Percentiles rank a stretch among this genome's conserved stretches.
These are phyloP conservation scores for Cloeon dipterum DNA, from an alignment of 2,888 invertebrate species.

Conservation along the genomic window DNA sequence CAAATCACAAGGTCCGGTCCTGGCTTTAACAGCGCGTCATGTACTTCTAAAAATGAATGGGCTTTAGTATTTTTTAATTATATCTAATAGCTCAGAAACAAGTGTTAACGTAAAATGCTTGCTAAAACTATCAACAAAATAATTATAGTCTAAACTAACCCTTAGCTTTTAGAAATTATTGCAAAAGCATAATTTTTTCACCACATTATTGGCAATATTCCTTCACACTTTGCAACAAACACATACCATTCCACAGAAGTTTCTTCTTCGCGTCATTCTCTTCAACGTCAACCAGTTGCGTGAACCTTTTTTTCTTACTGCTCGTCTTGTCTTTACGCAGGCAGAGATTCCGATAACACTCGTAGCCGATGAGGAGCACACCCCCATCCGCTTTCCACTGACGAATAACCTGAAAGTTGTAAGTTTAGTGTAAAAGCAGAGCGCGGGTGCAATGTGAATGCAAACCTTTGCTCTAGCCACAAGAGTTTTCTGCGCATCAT, in stretches of 20 bases:
- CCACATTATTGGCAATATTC: no score
- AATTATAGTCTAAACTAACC: slow-evolving; percentile 2
- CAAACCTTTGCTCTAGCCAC: slow-evolving; percentile 62
- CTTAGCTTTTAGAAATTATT: no score
- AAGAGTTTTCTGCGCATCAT: slow-evolving; percentile 84
- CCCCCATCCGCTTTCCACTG: slow-evolving; percentile 79
- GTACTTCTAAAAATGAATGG: slow-evolving; percentile 36
- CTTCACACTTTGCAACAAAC: no score
- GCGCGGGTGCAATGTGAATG: not conserved
- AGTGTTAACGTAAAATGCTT: slow-evolving; percentile 1
- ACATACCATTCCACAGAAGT: slow-evolving; percentile 46
- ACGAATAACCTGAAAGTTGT: slow-evolving; percentile 17
- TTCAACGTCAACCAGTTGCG: slow-evolving; percentile 14
- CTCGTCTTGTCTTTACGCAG: slow-evolving; percentile 41
- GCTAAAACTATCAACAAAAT: slow-evolving; percentile 3
- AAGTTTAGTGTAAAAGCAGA: not conserved
- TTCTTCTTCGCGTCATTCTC: slow-evolving; percentile 34
- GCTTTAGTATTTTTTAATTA: slow-evolving; percentile 7
- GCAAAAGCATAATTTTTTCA: no score
- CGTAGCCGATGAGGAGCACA: slow-evolving; percentile 90
- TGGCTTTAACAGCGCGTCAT: slow-evolving; percentile 62
- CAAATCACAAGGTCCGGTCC: slow-evolving; percentile 89
- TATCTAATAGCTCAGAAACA: not conserved
- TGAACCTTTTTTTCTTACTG: slow-evolving; percentile 30
- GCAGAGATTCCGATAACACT: slow-evolving; percentile 75